These are phyloP conservation scores for Percopsis transmontana DNA, from an alignment of 2,113 vertebrate genomes.

Conservation along the genomic window DNA sequence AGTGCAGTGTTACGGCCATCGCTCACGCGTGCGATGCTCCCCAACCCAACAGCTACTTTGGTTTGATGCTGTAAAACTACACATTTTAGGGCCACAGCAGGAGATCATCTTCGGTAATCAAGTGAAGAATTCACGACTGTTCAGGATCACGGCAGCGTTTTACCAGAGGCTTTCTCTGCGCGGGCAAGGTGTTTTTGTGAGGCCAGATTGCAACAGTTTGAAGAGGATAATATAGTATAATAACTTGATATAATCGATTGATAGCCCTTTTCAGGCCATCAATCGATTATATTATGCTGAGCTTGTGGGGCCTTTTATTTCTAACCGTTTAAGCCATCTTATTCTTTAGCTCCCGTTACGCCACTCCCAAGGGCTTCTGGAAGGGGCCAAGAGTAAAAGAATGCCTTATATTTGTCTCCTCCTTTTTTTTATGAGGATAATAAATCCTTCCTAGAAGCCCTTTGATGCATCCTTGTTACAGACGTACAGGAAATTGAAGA, in stretches of 20 bases:
- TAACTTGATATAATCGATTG: no score
- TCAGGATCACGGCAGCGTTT: slow-evolving; percentile 19
- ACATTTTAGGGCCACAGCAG: not conserved
- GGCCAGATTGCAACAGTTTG: slow-evolving; percentile 32
- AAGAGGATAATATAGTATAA: no score
- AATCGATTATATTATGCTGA: slow-evolving; percentile 29
- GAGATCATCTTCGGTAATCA: not conserved
- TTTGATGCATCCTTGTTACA: slow-evolving; percentile 40
- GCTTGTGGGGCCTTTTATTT: slow-evolving; percentile 10
- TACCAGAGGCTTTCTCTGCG: slow-evolving; percentile 6
- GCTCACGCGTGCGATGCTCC: slow-evolving; percentile 18
- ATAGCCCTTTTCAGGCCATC: slow-evolving; percentile 8
- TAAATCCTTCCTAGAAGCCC: slow-evolving; percentile 47
- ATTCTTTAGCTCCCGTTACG: slow-evolving; percentile 12
- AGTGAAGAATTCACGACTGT: not conserved
- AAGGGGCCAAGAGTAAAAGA: slow-evolving; percentile 31
- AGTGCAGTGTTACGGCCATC: slow-evolving; percentile 23
- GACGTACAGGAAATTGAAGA: slow-evolving; percentile 37
- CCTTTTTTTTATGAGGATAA: slow-evolving; percentile 60
- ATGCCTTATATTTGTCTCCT: slow-evolving; percentile 59
- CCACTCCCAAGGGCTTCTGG: slow-evolving; percentile 37
- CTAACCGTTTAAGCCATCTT: slow-evolving; percentile 34
- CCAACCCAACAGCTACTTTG: not conserved
- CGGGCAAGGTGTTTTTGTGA: slow-evolving; percentile 4
- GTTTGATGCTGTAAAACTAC: not conserved